Base-by-base conservation (phyloP, 2,797 vertebrate genomes). In the Lutjanus argentimaculatus region DNA sequence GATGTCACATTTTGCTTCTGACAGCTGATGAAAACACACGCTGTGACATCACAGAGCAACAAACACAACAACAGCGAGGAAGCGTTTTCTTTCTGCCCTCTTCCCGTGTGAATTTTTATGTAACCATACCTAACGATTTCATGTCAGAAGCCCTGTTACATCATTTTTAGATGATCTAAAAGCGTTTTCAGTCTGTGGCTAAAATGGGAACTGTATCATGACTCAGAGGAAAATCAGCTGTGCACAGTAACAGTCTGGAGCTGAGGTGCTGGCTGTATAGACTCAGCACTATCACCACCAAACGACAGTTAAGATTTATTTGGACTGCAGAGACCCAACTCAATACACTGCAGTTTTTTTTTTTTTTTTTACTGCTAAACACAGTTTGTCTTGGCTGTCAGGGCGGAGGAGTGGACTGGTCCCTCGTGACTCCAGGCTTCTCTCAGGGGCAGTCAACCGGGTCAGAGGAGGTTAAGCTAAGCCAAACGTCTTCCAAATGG, bases 391-490 rank as follows among this genome's bases (percentile, higher is more conserved):
- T 86, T 73, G 65, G 59, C 80, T 85, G 88, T 81, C 79, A 75
- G 79, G 72, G 30, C 67, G 43, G 67, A 65, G 43, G 67, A 65
- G 75, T 70, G 66, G 51, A 77, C 53, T 42, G 19, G 76, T 80
- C 78, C 67, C 82, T 21, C 11, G 75, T 40, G 83, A 57, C 78
- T 55, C 5, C 25, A 22, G 36, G 55, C 57, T 80, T 48, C 65
- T 87, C 79, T 75, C 55, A 1, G 61, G 77, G 72, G 56, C 67
- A 75, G 71, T 8, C 25, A 74, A 77, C 30, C 9, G 0, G 82
- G 84, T 83, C 80, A 80, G 53, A 67, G 79, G 86, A 91, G 83
- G 82, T 90, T 87, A 88, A 91, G 40, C 82, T 55, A 25, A 86
- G 76, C 82, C 80, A 86, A 92, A 80, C 25, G 16, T 88, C 77